phyloP scores from a whole-genome alignment of 2,888 invertebrate genomes.

The Caenorhabditis macrosperma region DNA sequence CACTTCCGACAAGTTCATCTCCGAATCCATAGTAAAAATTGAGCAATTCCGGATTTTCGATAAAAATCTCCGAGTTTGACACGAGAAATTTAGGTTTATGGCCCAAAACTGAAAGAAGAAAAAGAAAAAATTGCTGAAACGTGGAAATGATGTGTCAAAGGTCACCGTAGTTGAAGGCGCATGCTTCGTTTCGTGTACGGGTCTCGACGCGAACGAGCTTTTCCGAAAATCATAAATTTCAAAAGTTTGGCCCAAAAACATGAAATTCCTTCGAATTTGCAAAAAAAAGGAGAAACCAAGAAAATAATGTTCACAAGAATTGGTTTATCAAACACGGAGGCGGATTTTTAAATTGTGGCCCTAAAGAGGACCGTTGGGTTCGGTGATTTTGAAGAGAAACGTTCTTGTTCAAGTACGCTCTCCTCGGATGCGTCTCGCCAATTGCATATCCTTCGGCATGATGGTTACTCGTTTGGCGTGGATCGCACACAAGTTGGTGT shows the following conservation, averaged over 20 bases:
- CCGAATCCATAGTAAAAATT: slow-evolving; percentile 7
- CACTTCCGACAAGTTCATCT: slow-evolving; percentile 22
- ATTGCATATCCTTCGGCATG: slow-evolving; percentile 97
- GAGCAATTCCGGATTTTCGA: background rate
- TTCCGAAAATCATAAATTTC: background rate
- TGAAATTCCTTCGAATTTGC: no score
- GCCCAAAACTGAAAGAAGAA: slow-evolving; percentile 59
- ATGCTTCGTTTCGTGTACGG: background rate
- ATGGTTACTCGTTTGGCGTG: slow-evolving; percentile 97
- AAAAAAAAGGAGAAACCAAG: no score
- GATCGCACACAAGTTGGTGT: slow-evolving; percentile 94
- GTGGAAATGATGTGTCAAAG: slow-evolving; percentile 29
- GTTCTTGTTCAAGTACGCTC: background rate
- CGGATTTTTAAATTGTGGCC: no score
- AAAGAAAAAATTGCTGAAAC: background rate
- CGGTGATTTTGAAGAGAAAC: no score
- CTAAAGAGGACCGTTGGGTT: no score
- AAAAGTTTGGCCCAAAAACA: no score
- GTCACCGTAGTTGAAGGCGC: slow-evolving; percentile 45
- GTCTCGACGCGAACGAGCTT: background rate
- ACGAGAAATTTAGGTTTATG: background rate
- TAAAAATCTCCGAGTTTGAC: background rate
- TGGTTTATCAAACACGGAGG: no score
- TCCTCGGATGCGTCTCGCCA: slow-evolving; percentile 80
- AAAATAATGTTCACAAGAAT: no score